A percentile compares a stretch with the other conserved stretches of the same genome.
Conservation (phyloP, 2,113 vertebrate species). For the Limnothrissa miodon region DNA sequence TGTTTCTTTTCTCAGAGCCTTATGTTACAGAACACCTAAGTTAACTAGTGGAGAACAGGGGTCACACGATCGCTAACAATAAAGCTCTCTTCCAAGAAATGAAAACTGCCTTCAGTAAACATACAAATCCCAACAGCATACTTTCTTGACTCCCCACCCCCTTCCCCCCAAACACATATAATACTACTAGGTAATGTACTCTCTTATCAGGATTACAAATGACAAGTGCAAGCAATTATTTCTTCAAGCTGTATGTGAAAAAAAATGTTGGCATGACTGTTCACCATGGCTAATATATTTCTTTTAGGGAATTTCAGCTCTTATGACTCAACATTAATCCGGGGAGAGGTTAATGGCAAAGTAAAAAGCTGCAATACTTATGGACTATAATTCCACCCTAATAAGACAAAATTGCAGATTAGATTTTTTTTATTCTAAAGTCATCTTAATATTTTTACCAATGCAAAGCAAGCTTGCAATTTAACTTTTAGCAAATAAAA, state of each 20-base stretch:
- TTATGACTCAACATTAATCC: slow-evolving; percentile 1
- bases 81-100: background rate
- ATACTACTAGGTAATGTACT: no score
- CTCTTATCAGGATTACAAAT: background rate
- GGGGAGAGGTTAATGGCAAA: background rate
- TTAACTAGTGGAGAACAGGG: background rate
- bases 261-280: background rate
- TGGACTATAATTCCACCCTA: background rate
- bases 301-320: background rate
- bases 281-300: background rate
- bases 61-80: background rate
- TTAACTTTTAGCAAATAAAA: background rate
- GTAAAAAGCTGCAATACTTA: background rate
- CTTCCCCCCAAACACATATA: no score
- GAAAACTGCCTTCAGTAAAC: background rate
- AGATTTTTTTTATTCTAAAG: background rate
- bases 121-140: no score
- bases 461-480: background rate
- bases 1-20: background rate
- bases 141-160: no score
- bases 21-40: background rate
- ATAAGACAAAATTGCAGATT: background rate
- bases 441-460: background rate
- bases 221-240: background rate
- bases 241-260: background rate